These are phyloP conservation scores for Latrodectus elegans DNA, from an alignment of 2,888 invertebrate species.

Conservation along the genomic window DNA sequence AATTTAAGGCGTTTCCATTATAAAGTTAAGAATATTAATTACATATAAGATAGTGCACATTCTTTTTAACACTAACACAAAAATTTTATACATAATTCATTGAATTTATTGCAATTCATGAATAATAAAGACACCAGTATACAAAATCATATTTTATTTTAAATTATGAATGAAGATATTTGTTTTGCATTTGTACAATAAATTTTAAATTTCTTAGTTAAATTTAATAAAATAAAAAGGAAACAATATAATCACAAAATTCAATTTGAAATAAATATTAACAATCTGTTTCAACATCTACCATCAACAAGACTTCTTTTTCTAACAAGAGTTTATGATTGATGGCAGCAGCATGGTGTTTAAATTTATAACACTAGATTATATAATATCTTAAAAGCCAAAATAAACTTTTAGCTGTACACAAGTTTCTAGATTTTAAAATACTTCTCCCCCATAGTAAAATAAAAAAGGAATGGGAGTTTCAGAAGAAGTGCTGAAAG, in stretches of 20 bases:
- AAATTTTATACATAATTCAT: too few species aligned
- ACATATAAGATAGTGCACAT: too few species aligned
- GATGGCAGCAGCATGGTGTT: too few species aligned
- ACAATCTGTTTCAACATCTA: not conserved
- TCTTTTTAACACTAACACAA: too few species aligned
- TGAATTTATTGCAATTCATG: not conserved
- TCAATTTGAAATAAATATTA: constrained; percentile 1
- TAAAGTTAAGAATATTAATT: too few species aligned
- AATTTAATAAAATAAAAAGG: not conserved
- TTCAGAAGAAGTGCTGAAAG: not conserved
- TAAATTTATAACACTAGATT: not conserved
- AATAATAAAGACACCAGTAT: not conserved
- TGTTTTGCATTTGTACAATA: not conserved
- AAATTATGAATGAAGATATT: constrained; percentile 3
- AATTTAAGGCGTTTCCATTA: too few species aligned
- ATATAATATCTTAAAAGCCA: not conserved
- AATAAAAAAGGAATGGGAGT: not conserved
- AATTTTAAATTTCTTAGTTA: not conserved
- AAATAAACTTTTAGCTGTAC: not conserved
- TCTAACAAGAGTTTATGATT: too few species aligned
- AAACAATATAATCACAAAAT: not conserved
- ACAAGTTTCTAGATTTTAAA: not conserved
- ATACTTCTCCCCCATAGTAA: not conserved
- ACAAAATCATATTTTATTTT: not conserved
- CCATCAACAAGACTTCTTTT: too few species aligned